Base-by-base conservation (phyloP, 2,888 invertebrate genomes). In the Orchestes rusci region DNA sequence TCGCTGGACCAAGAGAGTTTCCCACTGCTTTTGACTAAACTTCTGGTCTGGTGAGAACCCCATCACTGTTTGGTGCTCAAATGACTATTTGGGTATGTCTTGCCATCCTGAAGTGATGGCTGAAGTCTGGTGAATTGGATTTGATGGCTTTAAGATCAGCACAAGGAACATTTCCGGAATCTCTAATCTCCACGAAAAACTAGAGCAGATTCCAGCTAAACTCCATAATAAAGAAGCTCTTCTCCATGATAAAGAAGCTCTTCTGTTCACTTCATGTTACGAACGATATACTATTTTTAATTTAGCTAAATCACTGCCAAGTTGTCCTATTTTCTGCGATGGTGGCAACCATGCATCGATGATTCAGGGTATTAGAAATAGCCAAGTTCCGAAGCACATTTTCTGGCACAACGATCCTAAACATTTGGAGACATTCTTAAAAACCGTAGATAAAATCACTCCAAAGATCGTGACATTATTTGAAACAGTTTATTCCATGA, bases 41-140 rank as follows among this genome's bases (percentile, higher is more conserved):
- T 0, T n/a, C n/a, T n/a, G n/a, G n/a, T 77, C 74, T 67, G 82
- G 82, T 1, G 83, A 86, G 64, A 81, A 80, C 40, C 84, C 86
- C 7, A 91, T 96, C 51, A 92, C 91, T 3, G 94, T 97, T n/a
- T 97, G 96, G 96, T 97, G 96, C 69, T n/a, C n/a, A n/a, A n/a
- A n/a, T n/a, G n/a, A n/a, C n/a, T n/a, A n/a, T n/a, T n/a, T n/a
- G n/a, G n/a, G 96, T 17, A 87, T 93, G 79, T 93, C 93, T n/a
- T 84, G 90, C 59, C 94, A 96, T 72, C 88, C 89, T 0, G 73
- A 75, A 51, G 94, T 91, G 1, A 84, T 83, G 56, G 72, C 77
- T 52, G 89, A 93, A 20, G 92, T 93, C 1, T 66, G 71, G 79
- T 79, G 67, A 41, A n/a, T n/a, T n/a, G n/a, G n/a, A n/a, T n/a